Conservation (phyloP, 2,113 vertebrate species). For the Carettochelys insculpta region DNA sequence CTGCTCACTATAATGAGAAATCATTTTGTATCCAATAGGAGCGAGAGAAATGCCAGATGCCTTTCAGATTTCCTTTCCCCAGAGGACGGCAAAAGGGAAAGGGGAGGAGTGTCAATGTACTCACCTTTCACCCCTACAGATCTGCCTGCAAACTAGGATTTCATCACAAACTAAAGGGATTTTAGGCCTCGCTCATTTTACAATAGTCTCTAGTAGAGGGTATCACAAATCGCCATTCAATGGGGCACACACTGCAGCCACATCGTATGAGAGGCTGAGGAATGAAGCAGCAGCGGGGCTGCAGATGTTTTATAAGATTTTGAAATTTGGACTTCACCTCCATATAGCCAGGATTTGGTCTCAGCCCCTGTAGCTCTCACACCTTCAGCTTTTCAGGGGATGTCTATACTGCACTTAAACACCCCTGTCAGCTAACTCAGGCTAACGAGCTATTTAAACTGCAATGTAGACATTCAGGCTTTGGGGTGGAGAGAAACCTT, state of each 20-base stretch:
- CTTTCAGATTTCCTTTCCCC: neutral
- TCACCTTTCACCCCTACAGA: rapidly evolving
- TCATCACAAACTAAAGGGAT: neutral
- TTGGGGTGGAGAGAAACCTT: neutral
- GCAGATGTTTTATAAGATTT: neutral
- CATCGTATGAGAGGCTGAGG: rapidly evolving
- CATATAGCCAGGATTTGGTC: rapidly evolving
- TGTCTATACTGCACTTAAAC: neutral
- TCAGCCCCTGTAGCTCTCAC: rapidly evolving
- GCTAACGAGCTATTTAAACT: neutral
- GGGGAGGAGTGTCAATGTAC: neutral
- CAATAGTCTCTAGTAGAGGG: neutral
- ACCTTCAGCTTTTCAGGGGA: rapidly evolving
- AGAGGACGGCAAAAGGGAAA: neutral
- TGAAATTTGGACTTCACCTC: neutral
- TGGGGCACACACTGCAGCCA: rapidly evolving
- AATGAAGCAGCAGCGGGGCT: rapidly evolving
- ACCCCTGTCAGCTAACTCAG: neutral
- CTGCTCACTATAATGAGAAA: neutral
- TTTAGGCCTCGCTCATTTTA: neutral
- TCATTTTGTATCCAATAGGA: neutral
- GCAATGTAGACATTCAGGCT: neutral
- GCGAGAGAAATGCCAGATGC: constrained; percentile 2
- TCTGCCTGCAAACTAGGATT: neutral
- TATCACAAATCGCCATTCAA: rapidly evolving